A percentile compares a stretch with the other conserved stretches of the same genome.
Evolutionary conservation across 2,888 invertebrate genomes (phyloP).

Genomic region (Plebejus argus): DNA sequence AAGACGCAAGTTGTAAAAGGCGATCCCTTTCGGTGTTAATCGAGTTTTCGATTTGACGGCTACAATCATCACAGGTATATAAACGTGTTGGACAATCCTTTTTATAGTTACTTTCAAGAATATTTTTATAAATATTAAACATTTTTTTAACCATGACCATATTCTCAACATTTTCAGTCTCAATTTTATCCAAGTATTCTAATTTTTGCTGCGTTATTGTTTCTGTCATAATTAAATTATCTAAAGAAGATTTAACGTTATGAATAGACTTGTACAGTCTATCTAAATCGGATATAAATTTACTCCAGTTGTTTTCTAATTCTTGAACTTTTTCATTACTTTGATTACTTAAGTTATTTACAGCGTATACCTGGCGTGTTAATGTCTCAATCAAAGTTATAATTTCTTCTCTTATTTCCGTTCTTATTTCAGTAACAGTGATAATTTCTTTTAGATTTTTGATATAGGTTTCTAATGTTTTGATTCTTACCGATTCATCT

Average conservation of each 20-base stretch:
- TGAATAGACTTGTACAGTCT: constrained; percentile 78
- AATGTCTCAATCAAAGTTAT: constrained; percentile 82
- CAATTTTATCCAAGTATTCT: constrained; percentile 85
- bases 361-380: constrained; percentile 84
- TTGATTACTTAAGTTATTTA: constrained; percentile 82
- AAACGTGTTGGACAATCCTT: constrained; percentile 85
- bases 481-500: constrained; percentile 60
- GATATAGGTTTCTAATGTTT: constrained; percentile 78
- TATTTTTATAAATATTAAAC: constrained; percentile 81
- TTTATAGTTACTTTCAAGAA: constrained; percentile 86
- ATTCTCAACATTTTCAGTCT: constrained; percentile 83
- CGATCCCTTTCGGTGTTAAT: constrained; percentile 88
- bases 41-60: constrained; percentile 85
- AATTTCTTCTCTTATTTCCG: constrained; percentile 84
- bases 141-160: constrained; percentile 82
- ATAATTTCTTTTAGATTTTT: constrained; percentile 82
- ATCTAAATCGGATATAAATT: constrained; percentile 84
- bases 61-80: constrained; percentile 84
- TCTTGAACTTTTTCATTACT: constrained; percentile 71
- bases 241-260: constrained; percentile 75
- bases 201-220: constrained; percentile 85
- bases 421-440: constrained; percentile 84
- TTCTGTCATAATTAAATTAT: constrained; percentile 82
- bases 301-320: constrained; percentile 85
- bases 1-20: constrained; percentile 85